These are phyloP conservation scores for Perca fluviatilis DNA, from an alignment of 2,113 vertebrate species.

Conservation along the genomic window DNA sequence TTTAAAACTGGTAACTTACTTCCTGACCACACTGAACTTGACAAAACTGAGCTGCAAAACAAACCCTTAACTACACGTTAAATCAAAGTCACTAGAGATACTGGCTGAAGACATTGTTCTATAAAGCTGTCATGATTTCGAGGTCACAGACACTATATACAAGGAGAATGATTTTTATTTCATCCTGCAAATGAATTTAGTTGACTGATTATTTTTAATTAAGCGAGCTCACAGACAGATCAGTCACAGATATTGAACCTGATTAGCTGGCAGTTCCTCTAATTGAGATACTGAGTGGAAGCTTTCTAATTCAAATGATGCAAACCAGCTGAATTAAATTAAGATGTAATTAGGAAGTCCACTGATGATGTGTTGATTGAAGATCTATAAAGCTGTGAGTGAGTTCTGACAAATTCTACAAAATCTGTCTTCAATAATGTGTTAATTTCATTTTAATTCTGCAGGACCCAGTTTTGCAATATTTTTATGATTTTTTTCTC, in stretches of 20 bases:
- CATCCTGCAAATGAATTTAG: constrained; percentile 26
- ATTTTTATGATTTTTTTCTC: neutral
- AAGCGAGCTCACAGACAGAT: constrained; percentile 2
- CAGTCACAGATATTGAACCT: constrained; percentile 21
- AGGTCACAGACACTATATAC: neutral
- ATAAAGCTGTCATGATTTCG: neutral
- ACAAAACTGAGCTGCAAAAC: neutral
- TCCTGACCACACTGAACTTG: constrained; percentile 1
- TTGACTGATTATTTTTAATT: constrained; percentile 27
- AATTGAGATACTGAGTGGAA: constrained; percentile 20
- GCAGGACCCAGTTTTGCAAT: neutral
- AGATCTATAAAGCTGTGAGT: neutral
- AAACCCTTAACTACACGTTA: neutral
- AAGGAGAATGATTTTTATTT: constrained; percentile 8
- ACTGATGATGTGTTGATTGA: constrained; percentile 1
- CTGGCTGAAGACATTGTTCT: neutral
- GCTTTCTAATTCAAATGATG: constrained; percentile 33
- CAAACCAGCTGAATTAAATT: constrained; percentile 24
- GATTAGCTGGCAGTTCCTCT: constrained; percentile 19
- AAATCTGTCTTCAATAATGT: neutral
- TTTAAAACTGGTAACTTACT: neutral
- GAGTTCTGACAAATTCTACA: neutral
- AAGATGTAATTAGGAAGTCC: constrained; percentile 22
- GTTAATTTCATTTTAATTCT: constrained; percentile 3
- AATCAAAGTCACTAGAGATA: neutral